These are phyloP conservation scores for Eupleurogrammus muticus DNA, from an alignment of 2,797 vertebrate genomes.

Conservation along the genomic window DNA sequence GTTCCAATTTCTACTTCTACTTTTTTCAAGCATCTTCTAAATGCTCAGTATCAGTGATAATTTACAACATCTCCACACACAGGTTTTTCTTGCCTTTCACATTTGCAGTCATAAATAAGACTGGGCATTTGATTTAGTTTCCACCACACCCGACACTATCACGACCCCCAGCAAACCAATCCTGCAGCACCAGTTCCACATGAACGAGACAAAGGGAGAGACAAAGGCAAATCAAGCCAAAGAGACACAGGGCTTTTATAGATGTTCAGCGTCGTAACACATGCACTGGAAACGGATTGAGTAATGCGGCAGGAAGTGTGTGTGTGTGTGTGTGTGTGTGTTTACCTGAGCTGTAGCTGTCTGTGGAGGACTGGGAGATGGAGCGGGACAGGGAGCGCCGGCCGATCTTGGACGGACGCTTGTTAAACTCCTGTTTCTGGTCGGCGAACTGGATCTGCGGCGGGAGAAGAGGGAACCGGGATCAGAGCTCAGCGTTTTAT, in stretches of 20 bases:
- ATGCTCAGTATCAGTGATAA: not conserved
- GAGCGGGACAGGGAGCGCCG: slow-evolving; percentile 97
- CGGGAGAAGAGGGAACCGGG: not conserved
- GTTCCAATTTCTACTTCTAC: too few species aligned
- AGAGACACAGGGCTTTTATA: not conserved
- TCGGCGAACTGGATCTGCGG: slow-evolving; percentile 98
- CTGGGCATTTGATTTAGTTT: slow-evolving; percentile 24
- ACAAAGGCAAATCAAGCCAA: slow-evolving; percentile 6
- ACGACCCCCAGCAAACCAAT: slow-evolving; percentile 50
- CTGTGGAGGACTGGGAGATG: slow-evolving; percentile 98
- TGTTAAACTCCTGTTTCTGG: slow-evolving; percentile 99
- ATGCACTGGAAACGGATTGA: not conserved
- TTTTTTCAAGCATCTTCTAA: not conserved
- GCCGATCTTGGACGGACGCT: slow-evolving; percentile 96
- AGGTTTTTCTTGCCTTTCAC: not conserved
- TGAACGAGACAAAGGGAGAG: slow-evolving; percentile 42
- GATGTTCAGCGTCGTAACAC: not conserved
- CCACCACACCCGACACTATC: slow-evolving; percentile 6
- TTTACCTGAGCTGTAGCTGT: slow-evolving; percentile 98
- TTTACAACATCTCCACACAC: not conserved
- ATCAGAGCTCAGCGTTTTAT: slow-evolving; percentile 19
- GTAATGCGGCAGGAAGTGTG: not conserved
- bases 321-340: slow-evolving; percentile 6
- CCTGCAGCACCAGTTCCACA: slow-evolving; percentile 47
- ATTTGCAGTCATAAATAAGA: not conserved